Percentiles rank a stretch among this genome's conserved stretches.
Evolutionary conservation across 1,140 invertebrate genomes (phyloP).

Genomic region (Drosophila murphyi): DNA sequence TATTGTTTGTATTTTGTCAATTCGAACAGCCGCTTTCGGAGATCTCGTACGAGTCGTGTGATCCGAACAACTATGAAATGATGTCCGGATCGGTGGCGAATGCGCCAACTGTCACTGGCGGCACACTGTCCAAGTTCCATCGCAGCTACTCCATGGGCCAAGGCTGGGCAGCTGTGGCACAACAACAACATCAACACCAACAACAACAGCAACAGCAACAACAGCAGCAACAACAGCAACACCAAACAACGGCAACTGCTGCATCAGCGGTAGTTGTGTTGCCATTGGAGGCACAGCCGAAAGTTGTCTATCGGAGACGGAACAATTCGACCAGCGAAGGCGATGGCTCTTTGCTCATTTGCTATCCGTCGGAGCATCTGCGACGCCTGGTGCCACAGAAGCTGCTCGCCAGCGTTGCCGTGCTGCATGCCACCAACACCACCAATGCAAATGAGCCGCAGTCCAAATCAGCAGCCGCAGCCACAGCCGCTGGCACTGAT

Average conservation of each 20-base stretch:
- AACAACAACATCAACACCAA: conserved; percentile 51
- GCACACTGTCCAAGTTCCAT: conserved; percentile 77
- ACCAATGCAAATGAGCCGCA: conserved; percentile 27
- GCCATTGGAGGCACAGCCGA: conserved; percentile 54
- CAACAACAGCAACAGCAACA: conserved; percentile 41
- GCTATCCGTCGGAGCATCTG: conserved; percentile 92
- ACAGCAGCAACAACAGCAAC: conserved; percentile 32
- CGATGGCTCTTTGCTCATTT: conserved; percentile 90
- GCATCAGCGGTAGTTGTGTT: neutral
- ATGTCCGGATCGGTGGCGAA: conserved; percentile 55
- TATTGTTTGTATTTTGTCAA: too few species aligned
- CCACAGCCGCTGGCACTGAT: conserved; percentile 4
- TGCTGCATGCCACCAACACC: conserved; percentile 39
- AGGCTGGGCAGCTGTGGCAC: conserved; percentile 72
- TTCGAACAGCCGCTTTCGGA: conserved; percentile 73
- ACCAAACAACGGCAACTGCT: conserved; percentile 11
- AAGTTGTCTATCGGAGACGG: conserved; percentile 76
- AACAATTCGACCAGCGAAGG: conserved; percentile 81
- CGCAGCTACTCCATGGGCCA: conserved; percentile 84
- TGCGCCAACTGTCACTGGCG: conserved; percentile 16
- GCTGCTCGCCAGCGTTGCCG: conserved; percentile 67
- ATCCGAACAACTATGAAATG: conserved; percentile 76
- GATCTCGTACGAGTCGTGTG: conserved; percentile 81
- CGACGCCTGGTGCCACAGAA: conserved; percentile 88
- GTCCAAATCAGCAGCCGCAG: neutral